Conservation (phyloP, 2,888 invertebrate genomes). For the Plebejus argus region DNA sequence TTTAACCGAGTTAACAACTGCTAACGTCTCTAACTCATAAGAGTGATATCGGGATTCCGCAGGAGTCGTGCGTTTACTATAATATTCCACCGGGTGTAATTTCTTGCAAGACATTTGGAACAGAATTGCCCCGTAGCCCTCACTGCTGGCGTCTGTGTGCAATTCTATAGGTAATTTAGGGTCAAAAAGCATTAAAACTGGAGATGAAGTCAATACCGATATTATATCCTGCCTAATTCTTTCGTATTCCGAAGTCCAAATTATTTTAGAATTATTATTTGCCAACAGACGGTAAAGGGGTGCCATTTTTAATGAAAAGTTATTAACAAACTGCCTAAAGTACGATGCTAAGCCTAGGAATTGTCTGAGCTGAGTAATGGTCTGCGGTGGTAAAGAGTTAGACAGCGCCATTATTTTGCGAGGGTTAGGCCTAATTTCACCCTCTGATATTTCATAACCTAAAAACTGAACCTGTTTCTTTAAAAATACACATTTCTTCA, state of each 20-base stretch:
- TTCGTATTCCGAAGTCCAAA: no score
- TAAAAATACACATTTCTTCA: conserved; percentile 34
- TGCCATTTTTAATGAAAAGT: not conserved
- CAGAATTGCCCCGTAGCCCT: no score
- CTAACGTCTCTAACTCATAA: not conserved
- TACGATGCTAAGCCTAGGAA: conserved; percentile 1
- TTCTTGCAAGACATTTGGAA: no score
- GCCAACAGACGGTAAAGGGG: no score
- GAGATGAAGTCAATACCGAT: no score
- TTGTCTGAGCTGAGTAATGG: conserved; percentile 13
- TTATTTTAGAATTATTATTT: no score
- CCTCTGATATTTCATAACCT: conserved; percentile 20
- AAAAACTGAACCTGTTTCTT: conserved; percentile 25
- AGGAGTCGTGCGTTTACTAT: no score
- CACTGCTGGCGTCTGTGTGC: no score
- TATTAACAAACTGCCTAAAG: not conserved
- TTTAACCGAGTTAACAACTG: not conserved
- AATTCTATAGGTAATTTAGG: no score
- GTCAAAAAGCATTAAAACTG: no score
- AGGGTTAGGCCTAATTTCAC: conserved; percentile 12
- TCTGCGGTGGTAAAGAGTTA: not conserved
- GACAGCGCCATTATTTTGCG: not conserved
- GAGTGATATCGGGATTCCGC: not conserved
- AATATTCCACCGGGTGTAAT: no score
- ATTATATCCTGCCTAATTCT: no score